Conservation (phyloP, 2,888 invertebrate genomes). For the Kryphioiulus occultus region DNA sequence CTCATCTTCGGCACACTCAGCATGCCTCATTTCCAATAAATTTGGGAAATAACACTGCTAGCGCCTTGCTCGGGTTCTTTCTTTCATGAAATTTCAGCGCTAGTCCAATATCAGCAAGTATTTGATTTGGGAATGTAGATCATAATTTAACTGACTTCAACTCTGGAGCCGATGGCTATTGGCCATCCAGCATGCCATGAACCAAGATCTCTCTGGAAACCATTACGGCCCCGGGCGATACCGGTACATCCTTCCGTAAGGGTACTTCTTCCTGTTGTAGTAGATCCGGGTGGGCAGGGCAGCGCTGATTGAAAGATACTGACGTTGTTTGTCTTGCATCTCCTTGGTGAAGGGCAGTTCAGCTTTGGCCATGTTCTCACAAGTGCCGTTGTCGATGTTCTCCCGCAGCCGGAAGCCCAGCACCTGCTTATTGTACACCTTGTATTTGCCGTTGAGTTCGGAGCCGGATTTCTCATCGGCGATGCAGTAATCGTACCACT, state of each 20-base stretch:
- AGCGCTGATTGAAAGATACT: constrained; percentile 42
- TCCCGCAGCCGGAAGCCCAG: constrained; percentile 51
- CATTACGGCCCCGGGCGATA: neutral
- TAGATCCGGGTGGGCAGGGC: constrained; percentile 37
- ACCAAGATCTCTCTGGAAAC: neutral
- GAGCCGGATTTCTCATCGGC: constrained; percentile 13
- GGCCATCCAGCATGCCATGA: neutral
- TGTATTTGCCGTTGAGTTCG: constrained; percentile 47
- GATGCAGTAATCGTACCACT: constrained; percentile 53
- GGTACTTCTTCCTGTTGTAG: constrained; percentile 15
- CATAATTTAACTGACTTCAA: neutral
- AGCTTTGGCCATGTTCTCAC: constrained; percentile 53
- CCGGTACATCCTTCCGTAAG: neutral
- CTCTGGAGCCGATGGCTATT: neutral
- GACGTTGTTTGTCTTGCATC: constrained; percentile 49
- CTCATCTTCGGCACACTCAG: neutral
- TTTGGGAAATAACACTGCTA: neutral
- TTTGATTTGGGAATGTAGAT: neutral
- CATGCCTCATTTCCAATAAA: neutral
- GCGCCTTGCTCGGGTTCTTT: neutral
- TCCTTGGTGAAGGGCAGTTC: constrained; percentile 53
- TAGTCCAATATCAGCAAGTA: neutral
- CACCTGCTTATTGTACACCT: constrained; percentile 52
- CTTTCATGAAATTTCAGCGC: neutral
- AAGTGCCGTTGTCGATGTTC: constrained; percentile 49